phyloP scores from a whole-genome alignment of 2,888 invertebrate species.

The Chirona hameri region DNA sequence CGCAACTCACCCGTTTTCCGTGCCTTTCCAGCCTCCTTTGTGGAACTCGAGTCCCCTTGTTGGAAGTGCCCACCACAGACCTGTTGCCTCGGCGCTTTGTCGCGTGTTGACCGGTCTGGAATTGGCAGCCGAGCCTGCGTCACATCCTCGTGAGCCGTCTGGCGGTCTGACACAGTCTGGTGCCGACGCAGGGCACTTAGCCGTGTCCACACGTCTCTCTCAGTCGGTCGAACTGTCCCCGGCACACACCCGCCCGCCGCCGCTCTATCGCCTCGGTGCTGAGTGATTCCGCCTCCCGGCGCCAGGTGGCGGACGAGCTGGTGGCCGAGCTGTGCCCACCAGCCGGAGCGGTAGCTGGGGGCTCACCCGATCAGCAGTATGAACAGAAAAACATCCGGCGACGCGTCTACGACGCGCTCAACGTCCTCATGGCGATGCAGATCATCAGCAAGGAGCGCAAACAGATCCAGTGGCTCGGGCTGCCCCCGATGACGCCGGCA shows the following conservation, averaged over 20 bases:
- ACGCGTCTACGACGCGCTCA: conserved; percentile 97
- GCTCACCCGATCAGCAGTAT: conserved; percentile 60
- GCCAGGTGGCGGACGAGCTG: conserved; percentile 78
- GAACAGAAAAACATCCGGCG: conserved; percentile 99
- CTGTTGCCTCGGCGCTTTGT: no score
- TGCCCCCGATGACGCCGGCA: conserved; percentile 81
- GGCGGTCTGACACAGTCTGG: not conserved
- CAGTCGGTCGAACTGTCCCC: no score
- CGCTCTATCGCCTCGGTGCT: not conserved
- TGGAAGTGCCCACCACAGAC: no score
- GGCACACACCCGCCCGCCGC: not conserved
- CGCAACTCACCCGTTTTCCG: no score
- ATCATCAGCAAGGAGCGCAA: conserved; percentile 99
- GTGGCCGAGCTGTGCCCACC: conserved; percentile 79
- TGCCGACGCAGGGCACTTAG: not conserved
- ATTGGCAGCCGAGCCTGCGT: no score
- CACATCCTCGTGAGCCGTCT: not conserved
- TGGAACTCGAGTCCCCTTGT: no score
- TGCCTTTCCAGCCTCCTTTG: no score
- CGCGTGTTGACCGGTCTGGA: no score
- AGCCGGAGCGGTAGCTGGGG: conserved; percentile 23
- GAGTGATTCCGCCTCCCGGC: not conserved
- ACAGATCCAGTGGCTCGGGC: conserved; percentile 97
- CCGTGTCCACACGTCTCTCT: no score
- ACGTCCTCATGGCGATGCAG: conserved; percentile 99